These are phyloP conservation scores for Pharmacophagus antenor DNA, from an alignment of 2,888 invertebrate genomes.

Conservation along the genomic window DNA sequence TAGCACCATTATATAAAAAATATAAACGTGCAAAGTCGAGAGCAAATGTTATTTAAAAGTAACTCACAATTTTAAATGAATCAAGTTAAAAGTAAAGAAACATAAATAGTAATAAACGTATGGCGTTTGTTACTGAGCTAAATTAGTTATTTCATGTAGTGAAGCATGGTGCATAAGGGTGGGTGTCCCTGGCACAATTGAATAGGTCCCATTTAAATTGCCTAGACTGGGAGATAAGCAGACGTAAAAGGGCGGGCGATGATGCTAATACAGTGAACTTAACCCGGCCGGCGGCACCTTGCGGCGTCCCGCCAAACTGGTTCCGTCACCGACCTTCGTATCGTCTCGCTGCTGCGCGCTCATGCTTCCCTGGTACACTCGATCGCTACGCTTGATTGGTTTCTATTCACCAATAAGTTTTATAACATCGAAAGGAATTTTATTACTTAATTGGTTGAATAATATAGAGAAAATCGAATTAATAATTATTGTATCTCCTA, in stretches of 20 bases:
- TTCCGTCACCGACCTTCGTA: conserved; percentile 70
- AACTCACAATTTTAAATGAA: too few relatives aligned
- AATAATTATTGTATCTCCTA: too few relatives aligned
- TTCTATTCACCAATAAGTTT: conserved; percentile 50
- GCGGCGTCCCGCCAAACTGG: conserved; percentile 74
- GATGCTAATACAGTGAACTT: conserved; percentile 76
- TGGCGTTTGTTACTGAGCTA: conserved; percentile 2
- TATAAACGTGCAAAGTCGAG: background rate
- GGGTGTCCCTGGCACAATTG: conserved; percentile 51
- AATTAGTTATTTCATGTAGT: conserved; percentile 12
- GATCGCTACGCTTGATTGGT: conserved; percentile 66
- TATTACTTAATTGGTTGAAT: too few relatives aligned
- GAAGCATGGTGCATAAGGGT: conserved; percentile 27
- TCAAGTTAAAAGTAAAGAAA: too few relatives aligned
- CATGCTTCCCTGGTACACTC: conserved; percentile 65
- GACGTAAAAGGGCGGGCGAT: conserved; percentile 75
- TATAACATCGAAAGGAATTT: too few relatives aligned
- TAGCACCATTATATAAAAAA: background rate
- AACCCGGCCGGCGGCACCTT: conserved; percentile 75
- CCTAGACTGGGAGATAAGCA: conserved; percentile 69
- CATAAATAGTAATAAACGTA: conserved; percentile 19
- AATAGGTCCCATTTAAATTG: conserved; percentile 70
- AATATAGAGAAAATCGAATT: too few relatives aligned
- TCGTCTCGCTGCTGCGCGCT: conserved; percentile 57
- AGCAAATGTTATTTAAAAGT: too few relatives aligned